Evolutionary conservation across 2,888 invertebrate species (phyloP).

Genomic region (Ennomos fuscantarius): DNA sequence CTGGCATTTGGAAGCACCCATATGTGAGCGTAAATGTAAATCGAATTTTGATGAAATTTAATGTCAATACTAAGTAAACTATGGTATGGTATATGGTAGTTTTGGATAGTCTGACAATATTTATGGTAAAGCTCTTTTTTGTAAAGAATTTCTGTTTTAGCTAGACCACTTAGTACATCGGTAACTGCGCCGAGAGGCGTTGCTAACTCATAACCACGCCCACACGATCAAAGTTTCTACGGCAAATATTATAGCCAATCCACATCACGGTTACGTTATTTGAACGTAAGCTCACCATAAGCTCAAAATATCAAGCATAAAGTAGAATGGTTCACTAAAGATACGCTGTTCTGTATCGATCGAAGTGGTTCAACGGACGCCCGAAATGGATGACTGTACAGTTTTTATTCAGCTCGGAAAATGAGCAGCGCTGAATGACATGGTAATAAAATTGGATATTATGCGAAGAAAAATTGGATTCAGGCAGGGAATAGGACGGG

Average conservation of each 20-base stretch:
- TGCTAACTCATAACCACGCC: too few species aligned
- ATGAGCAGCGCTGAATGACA: slow-evolving; percentile 23
- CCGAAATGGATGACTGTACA: slow-evolving; percentile 28
- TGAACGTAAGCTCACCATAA: neutral
- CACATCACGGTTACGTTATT: neutral
- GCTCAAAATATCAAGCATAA: slow-evolving; percentile 21
- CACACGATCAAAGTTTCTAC: neutral
- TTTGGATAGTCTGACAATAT: too few species aligned
- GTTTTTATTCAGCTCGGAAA: slow-evolving; percentile 25
- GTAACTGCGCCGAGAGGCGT: too few species aligned
- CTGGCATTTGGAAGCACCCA: slow-evolving; percentile 38
- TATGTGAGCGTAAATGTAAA: slow-evolving; percentile 10
- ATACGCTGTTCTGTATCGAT: slow-evolving; percentile 31
- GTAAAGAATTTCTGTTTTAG: too few species aligned
- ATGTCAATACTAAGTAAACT: too few species aligned
- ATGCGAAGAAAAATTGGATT: slow-evolving; percentile 23
- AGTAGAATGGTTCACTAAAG: slow-evolving; percentile 30
- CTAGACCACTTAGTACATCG: too few species aligned
- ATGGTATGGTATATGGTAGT: too few species aligned
- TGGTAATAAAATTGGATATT: slow-evolving; percentile 25
- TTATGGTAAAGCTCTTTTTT: too few species aligned
- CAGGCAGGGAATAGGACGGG: slow-evolving; percentile 19
- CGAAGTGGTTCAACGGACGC: slow-evolving; percentile 30
- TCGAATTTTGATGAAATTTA: slow-evolving; percentile 5
- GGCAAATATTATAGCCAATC: neutral